Conservation (phyloP, 2,113 vertebrate genomes). For the Bostrychus sinensis region DNA sequence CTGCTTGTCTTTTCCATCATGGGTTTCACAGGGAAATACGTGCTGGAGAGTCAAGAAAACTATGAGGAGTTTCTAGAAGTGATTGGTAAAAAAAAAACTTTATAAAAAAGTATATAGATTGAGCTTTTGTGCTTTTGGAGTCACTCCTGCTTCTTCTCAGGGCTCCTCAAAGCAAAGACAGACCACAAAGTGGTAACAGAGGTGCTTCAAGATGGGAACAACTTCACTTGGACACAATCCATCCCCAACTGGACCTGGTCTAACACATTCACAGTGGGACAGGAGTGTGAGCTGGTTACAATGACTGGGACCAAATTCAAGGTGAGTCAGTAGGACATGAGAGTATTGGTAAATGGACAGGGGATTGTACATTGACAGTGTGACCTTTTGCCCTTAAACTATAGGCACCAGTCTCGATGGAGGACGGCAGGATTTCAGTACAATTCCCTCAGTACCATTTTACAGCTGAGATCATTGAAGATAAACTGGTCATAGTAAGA, state of each 20-base stretch:
- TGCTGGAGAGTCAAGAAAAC: constrained; percentile 84
- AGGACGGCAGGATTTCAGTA: constrained; percentile 78
- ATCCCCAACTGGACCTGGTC: constrained; percentile 77
- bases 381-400: constrained; percentile 17
- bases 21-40: constrained; percentile 85
- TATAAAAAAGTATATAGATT: neutral
- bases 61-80: constrained; percentile 82
- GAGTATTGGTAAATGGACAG: neutral
- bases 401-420: constrained; percentile 81
- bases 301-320: constrained; percentile 84
- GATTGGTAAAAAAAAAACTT: constrained; percentile 61
- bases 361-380: neutral
- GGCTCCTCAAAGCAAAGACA: constrained; percentile 80
- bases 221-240: constrained; percentile 85
- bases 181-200: constrained; percentile 85
- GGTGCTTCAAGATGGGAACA: constrained; percentile 84
- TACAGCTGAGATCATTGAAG: constrained; percentile 81
- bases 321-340: constrained; percentile 68
- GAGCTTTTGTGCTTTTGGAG: neutral
- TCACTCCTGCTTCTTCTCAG: constrained; percentile 52
- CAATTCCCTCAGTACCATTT: constrained; percentile 85
- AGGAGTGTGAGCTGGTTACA: constrained; percentile 84
- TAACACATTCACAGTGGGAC: constrained; percentile 83
- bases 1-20: constrained; percentile 61
- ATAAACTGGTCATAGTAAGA: constrained; percentile 87